A percentile compares a stretch with the other conserved stretches of the same genome.
Evolutionary conservation across 2,797 vertebrate species (phyloP).

Genomic region (Rhabdomys pumilio): DNA sequence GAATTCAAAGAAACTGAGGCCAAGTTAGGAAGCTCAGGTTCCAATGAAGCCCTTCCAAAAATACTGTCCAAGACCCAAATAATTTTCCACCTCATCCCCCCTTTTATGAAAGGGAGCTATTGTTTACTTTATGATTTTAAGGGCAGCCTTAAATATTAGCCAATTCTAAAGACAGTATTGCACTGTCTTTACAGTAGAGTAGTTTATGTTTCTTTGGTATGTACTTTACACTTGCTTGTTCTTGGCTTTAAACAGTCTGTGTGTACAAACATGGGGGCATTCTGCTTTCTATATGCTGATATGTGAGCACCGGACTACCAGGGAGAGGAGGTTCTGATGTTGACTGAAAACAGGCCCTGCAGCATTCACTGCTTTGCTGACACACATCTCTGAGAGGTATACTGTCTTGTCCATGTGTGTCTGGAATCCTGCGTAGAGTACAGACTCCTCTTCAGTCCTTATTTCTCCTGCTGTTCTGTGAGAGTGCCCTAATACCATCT

Average conservation of each 20-base stretch:
- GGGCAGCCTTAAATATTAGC: not conserved
- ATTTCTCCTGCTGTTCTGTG: not conserved
- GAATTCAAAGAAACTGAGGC: slow-evolving; percentile 13
- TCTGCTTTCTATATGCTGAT: not conserved
- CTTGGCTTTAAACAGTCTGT: not conserved
- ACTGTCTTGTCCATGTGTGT: no score
- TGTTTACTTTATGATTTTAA: not conserved
- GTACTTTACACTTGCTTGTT: not conserved
- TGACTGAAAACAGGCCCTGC: not conserved
- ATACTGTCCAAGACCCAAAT: not conserved
- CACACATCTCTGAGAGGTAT: not conserved
- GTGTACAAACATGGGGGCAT: not conserved
- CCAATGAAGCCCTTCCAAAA: slow-evolving; percentile 25
- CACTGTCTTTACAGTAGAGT: not conserved
- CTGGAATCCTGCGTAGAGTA: not conserved
- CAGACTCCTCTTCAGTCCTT: not conserved
- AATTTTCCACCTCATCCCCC: not conserved
- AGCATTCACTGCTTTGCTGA: not conserved
- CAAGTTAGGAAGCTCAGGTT: not conserved
- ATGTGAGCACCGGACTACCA: not conserved
- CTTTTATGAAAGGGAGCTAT: slow-evolving; percentile 6
- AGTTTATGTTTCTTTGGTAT: slow-evolving; percentile 39
- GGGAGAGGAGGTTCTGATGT: not conserved
- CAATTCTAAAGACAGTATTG: slow-evolving; percentile 45
- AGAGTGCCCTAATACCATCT: not conserved